A percentile compares a stretch with the other conserved stretches of the same genome.
phyloP scores from a whole-genome alignment of 2,113 vertebrate genomes.

The Atractosteus spatula region DNA sequence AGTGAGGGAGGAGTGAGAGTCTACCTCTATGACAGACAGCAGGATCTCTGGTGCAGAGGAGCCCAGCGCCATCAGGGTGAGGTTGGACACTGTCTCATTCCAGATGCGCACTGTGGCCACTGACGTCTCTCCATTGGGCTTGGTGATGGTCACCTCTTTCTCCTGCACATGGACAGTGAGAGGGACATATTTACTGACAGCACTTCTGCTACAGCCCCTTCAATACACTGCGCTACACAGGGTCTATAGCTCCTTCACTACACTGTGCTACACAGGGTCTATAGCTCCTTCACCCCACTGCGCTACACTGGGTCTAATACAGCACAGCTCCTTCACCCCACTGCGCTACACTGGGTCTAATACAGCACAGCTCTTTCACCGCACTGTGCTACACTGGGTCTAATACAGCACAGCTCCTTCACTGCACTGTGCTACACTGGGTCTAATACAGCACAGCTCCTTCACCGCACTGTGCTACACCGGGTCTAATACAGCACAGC shows the following conservation, averaged over 20 bases:
- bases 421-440: no score
- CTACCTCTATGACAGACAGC: conserved; percentile 89
- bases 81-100: conserved; percentile 96
- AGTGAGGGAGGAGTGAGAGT: neutral
- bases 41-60: conserved; percentile 93
- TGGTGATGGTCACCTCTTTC: conserved; percentile 89
- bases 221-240: neutral
- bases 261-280: neutral
- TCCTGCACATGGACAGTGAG: conserved; percentile 58
- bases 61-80: conserved; percentile 90
- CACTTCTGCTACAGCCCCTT: no score
- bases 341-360: no score
- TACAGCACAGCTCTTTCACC: no score
- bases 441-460: no score
- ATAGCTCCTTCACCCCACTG: no score
- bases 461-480: no score
- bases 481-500: no score
- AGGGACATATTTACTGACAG: neutral
- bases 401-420: no score
- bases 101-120: conserved; percentile 85
- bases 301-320: no score
- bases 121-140: conserved; percentile 83
- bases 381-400: no score
- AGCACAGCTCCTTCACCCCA: no score
- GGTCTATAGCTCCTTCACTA: neutral